These are phyloP conservation scores for Peromyscus californicus DNA, from an alignment of 2,113 vertebrate species.

Conservation along the genomic window DNA sequence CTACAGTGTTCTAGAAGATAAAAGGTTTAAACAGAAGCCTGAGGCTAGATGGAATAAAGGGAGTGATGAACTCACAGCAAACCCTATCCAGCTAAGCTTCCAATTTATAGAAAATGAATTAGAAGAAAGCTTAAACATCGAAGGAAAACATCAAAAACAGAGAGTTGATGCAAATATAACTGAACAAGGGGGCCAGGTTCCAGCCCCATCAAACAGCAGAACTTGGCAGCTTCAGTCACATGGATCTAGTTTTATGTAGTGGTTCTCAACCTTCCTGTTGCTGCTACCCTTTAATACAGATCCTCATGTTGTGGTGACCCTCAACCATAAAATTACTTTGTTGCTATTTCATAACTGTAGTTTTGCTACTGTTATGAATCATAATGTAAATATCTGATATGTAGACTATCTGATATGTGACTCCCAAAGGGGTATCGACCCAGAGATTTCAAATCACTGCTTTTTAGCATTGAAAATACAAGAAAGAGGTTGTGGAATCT, in stretches of 20 bases:
- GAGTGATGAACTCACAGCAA: not conserved
- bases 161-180: not conserved
- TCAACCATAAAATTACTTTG: not conserved
- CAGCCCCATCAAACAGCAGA: too few species aligned
- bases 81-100: not conserved
- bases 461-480: not conserved
- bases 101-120: not conserved
- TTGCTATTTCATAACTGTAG: not conserved
- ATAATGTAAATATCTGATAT: not conserved
- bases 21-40: not conserved
- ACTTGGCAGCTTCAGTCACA: too few species aligned
- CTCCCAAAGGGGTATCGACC: too few species aligned
- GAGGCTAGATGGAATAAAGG: not conserved
- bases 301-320: too few species aligned
- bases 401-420: not conserved
- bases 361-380: not conserved
- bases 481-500: not conserved
- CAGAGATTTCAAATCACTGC: not conserved
- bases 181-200: too few species aligned
- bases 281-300: too few species aligned
- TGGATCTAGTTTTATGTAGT: too few species aligned
- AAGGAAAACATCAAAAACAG: not conserved
- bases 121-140: not conserved
- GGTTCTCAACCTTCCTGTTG: too few species aligned
- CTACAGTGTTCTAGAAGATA: too few species aligned